A percentile compares a stretch with the other conserved stretches of the same genome.
Conservation (phyloP, 2,113 vertebrate genomes). For the Bostrychus sinensis region DNA sequence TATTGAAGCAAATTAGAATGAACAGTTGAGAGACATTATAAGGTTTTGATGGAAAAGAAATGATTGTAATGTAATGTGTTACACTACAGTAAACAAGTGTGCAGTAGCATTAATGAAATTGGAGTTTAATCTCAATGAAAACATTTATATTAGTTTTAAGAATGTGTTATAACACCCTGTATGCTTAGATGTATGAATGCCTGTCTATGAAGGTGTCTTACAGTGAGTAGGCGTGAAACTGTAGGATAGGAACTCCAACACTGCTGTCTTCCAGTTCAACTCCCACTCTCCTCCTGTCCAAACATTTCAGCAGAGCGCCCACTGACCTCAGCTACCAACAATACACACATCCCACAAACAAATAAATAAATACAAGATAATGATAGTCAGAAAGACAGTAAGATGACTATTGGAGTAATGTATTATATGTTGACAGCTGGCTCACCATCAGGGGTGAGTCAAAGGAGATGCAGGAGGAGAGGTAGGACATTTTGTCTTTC, state of each 20-base stretch:
- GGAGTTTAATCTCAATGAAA: background rate
- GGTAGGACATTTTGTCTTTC: slow-evolving; percentile 87
- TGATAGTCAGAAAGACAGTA: slow-evolving; percentile 18
- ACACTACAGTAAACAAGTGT: slow-evolving; percentile 16
- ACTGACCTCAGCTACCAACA: slow-evolving; percentile 83
- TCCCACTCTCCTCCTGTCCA: slow-evolving; percentile 91
- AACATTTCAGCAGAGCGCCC: slow-evolving; percentile 91
- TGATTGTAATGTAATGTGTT: background rate
- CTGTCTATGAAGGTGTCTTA: slow-evolving; percentile 65
- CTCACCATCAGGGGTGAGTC: slow-evolving; percentile 87
- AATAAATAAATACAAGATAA: slow-evolving; percentile 7
- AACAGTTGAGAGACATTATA: slow-evolving; percentile 8
- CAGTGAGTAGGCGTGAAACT: slow-evolving; percentile 89
- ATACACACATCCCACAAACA: slow-evolving; percentile 18
- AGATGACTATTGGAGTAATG: slow-evolving; percentile 21
- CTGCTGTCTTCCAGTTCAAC: slow-evolving; percentile 90
- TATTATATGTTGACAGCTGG: slow-evolving; percentile 20
- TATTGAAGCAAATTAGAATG: slow-evolving; percentile 27
- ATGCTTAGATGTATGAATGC: slow-evolving; percentile 3
- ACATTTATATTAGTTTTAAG: slow-evolving; percentile 19
- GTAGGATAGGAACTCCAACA: slow-evolving; percentile 87
- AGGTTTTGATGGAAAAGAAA: slow-evolving; percentile 6
- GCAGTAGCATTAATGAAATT: background rate
- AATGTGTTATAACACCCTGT: slow-evolving; percentile 32
- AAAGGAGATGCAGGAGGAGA: slow-evolving; percentile 91